Evolutionary conservation across 2,888 invertebrate species (phyloP), one percentile per base, ranked within the genome.

Genomic region (Leucophora obtusa): DNA sequence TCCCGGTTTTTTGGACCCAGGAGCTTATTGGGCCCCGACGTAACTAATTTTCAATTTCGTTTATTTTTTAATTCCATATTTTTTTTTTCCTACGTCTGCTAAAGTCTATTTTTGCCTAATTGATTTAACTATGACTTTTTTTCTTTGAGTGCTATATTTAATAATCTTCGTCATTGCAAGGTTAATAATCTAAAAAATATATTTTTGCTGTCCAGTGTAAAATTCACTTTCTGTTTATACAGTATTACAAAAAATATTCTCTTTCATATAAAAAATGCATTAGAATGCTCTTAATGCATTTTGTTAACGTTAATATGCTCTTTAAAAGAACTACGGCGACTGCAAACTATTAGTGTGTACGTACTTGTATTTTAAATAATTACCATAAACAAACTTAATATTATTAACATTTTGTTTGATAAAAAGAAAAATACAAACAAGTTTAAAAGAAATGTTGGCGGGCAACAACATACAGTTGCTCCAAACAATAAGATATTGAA

Each of bases 401-500:
- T 54, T 74, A 53, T 60, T 59, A 59, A 74, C 65, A 74, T 68
- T 60, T 68, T 53, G 6, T 33, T 68, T 58, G 11, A 17, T 59
- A n/a, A 18, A 59, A 17, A 38, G 38, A 17, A 18, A 58, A 58
- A 15, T 56, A 54, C 11, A 28, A 68, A 18, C 7, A 14, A 28
- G 2, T 9, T n/a, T n/a, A 56, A 65, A 68, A 75, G 53, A 62
- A 68, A 68, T 69, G 47, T 68, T 68, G 21, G 11, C 15, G 10
- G 14, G 11, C 17, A 56, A 47, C 63, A 72, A 72, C n/a, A 63
- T n/a, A 21, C 54, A 54, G 7, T 10, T 24, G 14, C 54, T 56
- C 66, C 43, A 54, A 66, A 43, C n/a, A 66, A 66, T 38, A 35
- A 65, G 47, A 63, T 24, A 66, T 28, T 18, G 11, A 18, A 54